Base-by-base conservation (phyloP, 2,888 invertebrate genomes). In the Pseudococcus viburni region DNA sequence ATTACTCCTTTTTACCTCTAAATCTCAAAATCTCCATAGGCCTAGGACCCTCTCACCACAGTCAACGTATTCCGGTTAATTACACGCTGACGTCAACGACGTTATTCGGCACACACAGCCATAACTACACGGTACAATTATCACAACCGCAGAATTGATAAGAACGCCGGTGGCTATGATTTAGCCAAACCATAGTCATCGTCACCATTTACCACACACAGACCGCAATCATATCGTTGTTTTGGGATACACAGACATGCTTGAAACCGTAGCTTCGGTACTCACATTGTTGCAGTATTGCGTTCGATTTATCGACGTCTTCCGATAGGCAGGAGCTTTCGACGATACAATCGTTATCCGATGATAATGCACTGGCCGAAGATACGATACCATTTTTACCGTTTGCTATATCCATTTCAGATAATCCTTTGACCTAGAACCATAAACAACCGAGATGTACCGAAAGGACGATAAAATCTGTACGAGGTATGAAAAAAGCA, bases 391-490 rank as follows among this genome's bases (percentile, higher is more conserved):
- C 73, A 51, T 55, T 87, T 33, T 77, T 87, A 33, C 77, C 87
- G 33, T 9, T 80, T 4, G 80, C n/a, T 55, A 87, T 15, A 73
- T 87, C 87, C 88, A 88, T 88, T 77, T 88, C 85, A 17, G 88
- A 88, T 73, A 88, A 85, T 64, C 88, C 88, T 88, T 88, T 88
- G 15, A 88, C 68, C 88, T 88, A 68, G 22, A 42, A 59, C 12
- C 11, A 46, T 59, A 33, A 19, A 51, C 59, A 12, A 33, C 3
- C 26, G 11, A 3, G 17, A 39, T n/a, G n/a, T 22, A 33, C 26
- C 26, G 1, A 3, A 33, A 33, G 26, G 1, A 33, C 26, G 26
- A 33, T 33, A 33, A 33, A 33, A 33, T 33, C 26, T 2, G 3
- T 33, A 33, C 1, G 26, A 33, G 3, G 1, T 33, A 33, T 33